These are phyloP conservation scores for Chaetophractus vellerosus DNA, from an alignment of 2,797 vertebrate genomes.

Conservation along the genomic window DNA sequence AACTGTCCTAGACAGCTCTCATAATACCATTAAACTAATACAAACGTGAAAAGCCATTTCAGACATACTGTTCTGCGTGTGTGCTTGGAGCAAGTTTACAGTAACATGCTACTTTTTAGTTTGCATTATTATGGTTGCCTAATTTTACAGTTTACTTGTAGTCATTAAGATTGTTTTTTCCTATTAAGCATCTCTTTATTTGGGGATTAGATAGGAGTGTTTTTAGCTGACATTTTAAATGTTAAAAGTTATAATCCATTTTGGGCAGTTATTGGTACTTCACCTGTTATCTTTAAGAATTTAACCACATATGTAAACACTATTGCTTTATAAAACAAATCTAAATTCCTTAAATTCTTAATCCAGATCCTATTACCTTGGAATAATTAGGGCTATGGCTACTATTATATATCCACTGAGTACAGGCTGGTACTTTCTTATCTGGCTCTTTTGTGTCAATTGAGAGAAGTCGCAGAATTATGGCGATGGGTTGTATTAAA, in stretches of 20 bases:
- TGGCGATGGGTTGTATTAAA: background rate
- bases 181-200: background rate
- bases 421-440: background rate
- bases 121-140: background rate
- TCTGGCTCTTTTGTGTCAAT: background rate
- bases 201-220: background rate
- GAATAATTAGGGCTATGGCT: background rate
- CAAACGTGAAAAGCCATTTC: background rate
- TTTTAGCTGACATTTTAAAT: background rate
- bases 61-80: background rate
- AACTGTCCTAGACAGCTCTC: background rate
- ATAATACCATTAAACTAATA: background rate
- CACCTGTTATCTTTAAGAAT: background rate
- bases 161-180: background rate
- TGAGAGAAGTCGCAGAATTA: background rate
- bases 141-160: background rate
- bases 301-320: background rate
- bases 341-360: background rate
- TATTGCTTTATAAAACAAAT: constrained; percentile 14
- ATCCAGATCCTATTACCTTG: background rate
- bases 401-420: background rate
- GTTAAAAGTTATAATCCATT: background rate
- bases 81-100: background rate
- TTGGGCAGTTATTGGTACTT: background rate
- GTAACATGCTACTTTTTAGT: background rate